These are phyloP conservation scores for Drosophila mettleri DNA, from an alignment of 2,888 invertebrate species.

Conservation along the genomic window DNA sequence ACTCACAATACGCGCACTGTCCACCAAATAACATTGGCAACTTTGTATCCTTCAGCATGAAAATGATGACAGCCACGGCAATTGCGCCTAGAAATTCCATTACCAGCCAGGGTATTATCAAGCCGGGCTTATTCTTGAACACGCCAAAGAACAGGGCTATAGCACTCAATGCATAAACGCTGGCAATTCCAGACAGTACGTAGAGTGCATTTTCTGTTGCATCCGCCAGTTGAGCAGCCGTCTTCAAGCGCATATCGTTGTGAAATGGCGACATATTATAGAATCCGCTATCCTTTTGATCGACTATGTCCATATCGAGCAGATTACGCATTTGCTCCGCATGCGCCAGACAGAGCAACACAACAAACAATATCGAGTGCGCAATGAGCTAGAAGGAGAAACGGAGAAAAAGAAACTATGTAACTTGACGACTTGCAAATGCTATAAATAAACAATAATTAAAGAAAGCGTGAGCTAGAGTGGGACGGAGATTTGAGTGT, in stretches of 20 bases:
- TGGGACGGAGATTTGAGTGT: neutral
- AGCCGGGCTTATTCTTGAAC: slow-evolving; percentile 81
- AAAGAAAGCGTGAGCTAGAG: neutral
- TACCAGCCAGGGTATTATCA: slow-evolving; percentile 84
- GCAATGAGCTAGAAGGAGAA: slow-evolving; percentile 80
- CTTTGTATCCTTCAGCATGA: slow-evolving; percentile 79
- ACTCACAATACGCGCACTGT: slow-evolving; percentile 81
- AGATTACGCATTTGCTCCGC: slow-evolving; percentile 84
- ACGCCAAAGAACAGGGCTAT: slow-evolving; percentile 83
- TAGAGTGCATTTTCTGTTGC: slow-evolving; percentile 82
- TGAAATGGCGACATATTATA: slow-evolving; percentile 82
- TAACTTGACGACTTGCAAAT: neutral
- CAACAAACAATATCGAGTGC: slow-evolving; percentile 83
- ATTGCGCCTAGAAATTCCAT: slow-evolving; percentile 81
- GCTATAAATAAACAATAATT: neutral
- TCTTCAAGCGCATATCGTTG: slow-evolving; percentile 82
- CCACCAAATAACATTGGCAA: slow-evolving; percentile 81
- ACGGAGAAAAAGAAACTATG: neutral
- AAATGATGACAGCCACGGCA: slow-evolving; percentile 67
- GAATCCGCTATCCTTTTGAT: slow-evolving; percentile 84
- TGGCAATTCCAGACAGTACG: slow-evolving; percentile 71
- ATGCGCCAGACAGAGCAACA: slow-evolving; percentile 83
- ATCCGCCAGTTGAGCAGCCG: slow-evolving; percentile 82
- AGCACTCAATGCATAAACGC: slow-evolving; percentile 82
- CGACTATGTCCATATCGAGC: slow-evolving; percentile 83